Evolutionary conservation across 2,797 vertebrate genomes (phyloP).

Genomic region (Pipistrellus pipistrellus): DNA sequence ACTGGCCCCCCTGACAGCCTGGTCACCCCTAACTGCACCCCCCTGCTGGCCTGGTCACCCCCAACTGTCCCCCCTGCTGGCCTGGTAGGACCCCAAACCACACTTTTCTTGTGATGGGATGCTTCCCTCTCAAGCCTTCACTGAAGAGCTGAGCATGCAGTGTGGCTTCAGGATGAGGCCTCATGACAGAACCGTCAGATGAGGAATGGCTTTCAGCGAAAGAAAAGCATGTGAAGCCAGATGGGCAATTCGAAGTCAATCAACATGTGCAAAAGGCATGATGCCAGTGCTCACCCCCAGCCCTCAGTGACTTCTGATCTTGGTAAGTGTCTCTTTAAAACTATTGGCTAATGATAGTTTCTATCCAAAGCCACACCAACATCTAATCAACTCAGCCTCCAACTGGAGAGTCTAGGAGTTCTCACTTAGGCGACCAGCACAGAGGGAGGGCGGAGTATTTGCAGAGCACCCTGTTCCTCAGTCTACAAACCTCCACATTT

Average conservation of each 20-base stretch:
- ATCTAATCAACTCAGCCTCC: no score
- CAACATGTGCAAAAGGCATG: neutral
- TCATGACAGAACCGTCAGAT: neutral
- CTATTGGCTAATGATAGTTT: neutral
- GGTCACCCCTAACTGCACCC: no score
- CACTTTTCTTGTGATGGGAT: neutral
- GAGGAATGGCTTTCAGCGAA: constrained; percentile 23
- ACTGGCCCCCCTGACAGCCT: no score
- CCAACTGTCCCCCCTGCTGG: no score
- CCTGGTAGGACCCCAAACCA: neutral
- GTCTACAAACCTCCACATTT: no score
- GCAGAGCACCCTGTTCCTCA: no score
- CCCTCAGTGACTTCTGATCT: neutral
- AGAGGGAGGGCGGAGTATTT: no score
- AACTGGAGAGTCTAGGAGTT: no score
- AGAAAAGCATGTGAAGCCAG: constrained; percentile 47
- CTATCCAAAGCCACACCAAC: neutral
- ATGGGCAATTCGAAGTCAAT: constrained; percentile 28
- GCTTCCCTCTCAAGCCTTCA: neutral
- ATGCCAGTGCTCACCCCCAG: neutral
- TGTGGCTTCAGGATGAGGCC: constrained; percentile 63
- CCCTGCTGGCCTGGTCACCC: no score
- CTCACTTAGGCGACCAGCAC: no score
- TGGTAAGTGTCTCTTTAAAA: neutral
- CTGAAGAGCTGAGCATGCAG: neutral